Base-by-base conservation (phyloP, 2,113 vertebrate genomes). In the Alethe diademata region DNA sequence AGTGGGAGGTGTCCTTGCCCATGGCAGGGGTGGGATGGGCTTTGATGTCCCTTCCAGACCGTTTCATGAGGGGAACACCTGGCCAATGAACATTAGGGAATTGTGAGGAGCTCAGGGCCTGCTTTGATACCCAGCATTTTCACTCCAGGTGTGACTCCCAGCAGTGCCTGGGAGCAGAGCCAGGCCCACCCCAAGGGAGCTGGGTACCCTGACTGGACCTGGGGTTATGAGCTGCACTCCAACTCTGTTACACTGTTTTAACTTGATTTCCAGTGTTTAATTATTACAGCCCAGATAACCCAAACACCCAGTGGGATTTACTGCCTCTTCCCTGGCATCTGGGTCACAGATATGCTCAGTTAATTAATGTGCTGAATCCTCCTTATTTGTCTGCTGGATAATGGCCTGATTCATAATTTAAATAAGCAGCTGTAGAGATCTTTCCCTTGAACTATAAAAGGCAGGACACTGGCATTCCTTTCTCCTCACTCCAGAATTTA, bases 341-440 rank as follows among this genome's bases (percentile, higher is more conserved):
- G 97, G 97, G 97, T 97, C 97, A 97, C 83, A 97, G 95, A 96
- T 92, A 94, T 5, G 56, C 93, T 94, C 90, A 48, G 96, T 97
- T 97, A 98, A 97, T 98, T 98, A 97, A 97, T 19, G 93, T 80
- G 67, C 92, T 96, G 92, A 73, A 93, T 25, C 12, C 94, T 91
- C 69, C 85, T 91, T 94, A 71, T 94, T 96, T 97, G 96, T 95
- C 93, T 95, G 83, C 90, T 95, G 67, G 96, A 96, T 97, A 97
- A 97, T 96, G 66, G 96, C 73, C 95, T 95, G 97, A 96, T 96
- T 96, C 94, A 76, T 91, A 92, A 96, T 97, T 97, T 92, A 93
- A 97, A 82, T 91, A 95, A 97, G 96, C 96, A 98, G 94, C 97
- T 97, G 97, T 93, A 95, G 95, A 70, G 91, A 53, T 95, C 96